Base-by-base conservation (phyloP, 2,888 invertebrate species). In the Leptodirus hochenwartii region DNA sequence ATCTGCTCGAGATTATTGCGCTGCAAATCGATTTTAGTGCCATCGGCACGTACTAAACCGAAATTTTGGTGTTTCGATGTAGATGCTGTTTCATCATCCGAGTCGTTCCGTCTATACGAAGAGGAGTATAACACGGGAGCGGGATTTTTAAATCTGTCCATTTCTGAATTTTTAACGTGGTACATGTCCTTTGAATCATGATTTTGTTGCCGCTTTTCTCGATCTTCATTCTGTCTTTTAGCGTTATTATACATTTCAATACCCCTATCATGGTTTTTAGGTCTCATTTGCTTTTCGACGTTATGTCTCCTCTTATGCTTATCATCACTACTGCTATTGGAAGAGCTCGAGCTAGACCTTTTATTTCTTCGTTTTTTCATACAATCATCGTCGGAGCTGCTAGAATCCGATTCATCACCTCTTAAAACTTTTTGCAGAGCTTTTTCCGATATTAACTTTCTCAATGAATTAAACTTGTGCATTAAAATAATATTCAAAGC, bases 401-500 rank as follows among this genome's bases (percentile, higher is more conserved):
- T 17, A 5, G 26, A 26, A 15, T 16, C 17, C 3, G 35, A 37
- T 29, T 35, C 33, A 11, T 35, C 36, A 28, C 54, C 54, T 54
- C 50, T 45, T 46, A 56, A 41, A 40, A 56, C 50, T 37, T 54
- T 48, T 29, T 48, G 40, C 31, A 55, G 38, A 38, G 55, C 55
- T 25, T 47, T 38, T 38, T 53, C 49, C 2, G 49, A 63, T 11
- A 64, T 45, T 47, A 61, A 54, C 36, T 62, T 62, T 47, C 69
- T 66, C 0, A 80, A 53, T 37, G 73, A 68, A 47, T 66, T 74
- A 34, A 74, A 68, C 47, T 76, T 79, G 37, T 67, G 68, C 40
- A 75, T 70, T 30, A 84, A 56, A 41, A 75, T 61, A 37, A 66
- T 62, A 49, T 80, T 78, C 11, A 82, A 54, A 43, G 69, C 63